A percentile compares a stretch with the other conserved stretches of the same genome.
Conservation (phyloP, 2,113 vertebrate species). For the Smithornis capensis region DNA sequence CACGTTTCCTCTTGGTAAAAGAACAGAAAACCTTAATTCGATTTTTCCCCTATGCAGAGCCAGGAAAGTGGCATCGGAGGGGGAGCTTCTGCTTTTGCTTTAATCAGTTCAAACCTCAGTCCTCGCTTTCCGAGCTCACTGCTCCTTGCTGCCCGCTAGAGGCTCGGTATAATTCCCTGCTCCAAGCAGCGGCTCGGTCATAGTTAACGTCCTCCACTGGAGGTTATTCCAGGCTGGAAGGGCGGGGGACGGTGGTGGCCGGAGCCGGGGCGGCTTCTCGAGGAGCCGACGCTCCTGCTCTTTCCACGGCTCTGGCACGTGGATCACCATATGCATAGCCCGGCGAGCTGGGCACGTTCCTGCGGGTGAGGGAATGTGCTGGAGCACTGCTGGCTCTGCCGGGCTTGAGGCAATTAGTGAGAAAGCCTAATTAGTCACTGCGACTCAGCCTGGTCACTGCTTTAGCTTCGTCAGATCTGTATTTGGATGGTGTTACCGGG, state of each 20-base stretch:
- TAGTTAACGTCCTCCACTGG: not conserved
- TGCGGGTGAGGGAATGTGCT: fast-evolving
- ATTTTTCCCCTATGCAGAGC: not conserved
- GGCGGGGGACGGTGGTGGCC: not conserved
- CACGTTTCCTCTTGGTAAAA: not conserved
- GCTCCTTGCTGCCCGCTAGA: fast-evolving
- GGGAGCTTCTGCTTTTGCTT: slow-evolving; percentile 27
- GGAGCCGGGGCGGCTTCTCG: not conserved
- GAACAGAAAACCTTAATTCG: not conserved
- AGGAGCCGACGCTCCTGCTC: not conserved
- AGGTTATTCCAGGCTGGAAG: not conserved
- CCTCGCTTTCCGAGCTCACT: not conserved
- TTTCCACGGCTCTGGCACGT: fast-evolving
- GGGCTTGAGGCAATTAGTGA: not conserved
- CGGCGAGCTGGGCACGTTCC: not conserved
- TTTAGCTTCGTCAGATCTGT: not conserved
- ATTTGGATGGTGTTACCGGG: not conserved
- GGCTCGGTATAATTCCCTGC: not conserved
- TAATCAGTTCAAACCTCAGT: not conserved
- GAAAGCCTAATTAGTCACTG: not conserved
- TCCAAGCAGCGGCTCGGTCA: not conserved
- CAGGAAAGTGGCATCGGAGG: not conserved
- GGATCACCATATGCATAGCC: not conserved
- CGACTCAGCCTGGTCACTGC: not conserved
- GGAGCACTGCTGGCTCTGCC: not conserved